phyloP scores from a whole-genome alignment of 2,888 invertebrate genomes.

The Mylabris sibirica region DNA sequence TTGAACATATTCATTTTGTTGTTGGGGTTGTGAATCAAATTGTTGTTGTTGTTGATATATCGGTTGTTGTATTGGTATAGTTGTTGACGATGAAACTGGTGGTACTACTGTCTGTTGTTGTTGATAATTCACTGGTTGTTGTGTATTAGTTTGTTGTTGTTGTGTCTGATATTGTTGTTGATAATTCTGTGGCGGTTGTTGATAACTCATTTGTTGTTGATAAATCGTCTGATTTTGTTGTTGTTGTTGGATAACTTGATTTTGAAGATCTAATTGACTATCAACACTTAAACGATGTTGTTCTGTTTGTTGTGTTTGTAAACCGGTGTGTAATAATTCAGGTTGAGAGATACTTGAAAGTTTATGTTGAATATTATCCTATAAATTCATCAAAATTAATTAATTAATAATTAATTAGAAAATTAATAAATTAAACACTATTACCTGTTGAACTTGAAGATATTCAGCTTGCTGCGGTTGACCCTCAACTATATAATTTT shows the following conservation, averaged over 20 bases:
- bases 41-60: conserved; percentile 64
- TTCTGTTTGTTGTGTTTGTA: conserved; percentile 36
- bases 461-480: conserved; percentile 58
- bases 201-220: conserved; percentile 36
- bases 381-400: conserved; percentile 2
- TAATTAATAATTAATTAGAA: background rate
- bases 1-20: conserved; percentile 24
- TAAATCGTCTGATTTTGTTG: conserved; percentile 29
- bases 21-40: conserved; percentile 54
- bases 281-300: conserved; percentile 56
- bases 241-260: conserved; percentile 38
- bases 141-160: conserved; percentile 19
- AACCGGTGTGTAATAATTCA: conserved; percentile 50
- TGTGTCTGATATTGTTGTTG: conserved; percentile 34
- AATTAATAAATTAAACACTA: background rate
- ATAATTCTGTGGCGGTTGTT: conserved; percentile 24
- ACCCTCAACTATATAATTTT: conserved; percentile 53
- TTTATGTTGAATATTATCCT: conserved; percentile 52
- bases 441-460: conserved; percentile 32
- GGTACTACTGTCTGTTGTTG: conserved; percentile 60
- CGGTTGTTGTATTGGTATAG: conserved; percentile 57
- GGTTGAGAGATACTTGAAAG: conserved; percentile 58
- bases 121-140: conserved; percentile 45
- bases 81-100: conserved; percentile 63
- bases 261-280: conserved; percentile 55